These are phyloP conservation scores for Leiothrix lutea DNA, from an alignment of 2,113 vertebrate genomes.

Conservation along the genomic window DNA sequence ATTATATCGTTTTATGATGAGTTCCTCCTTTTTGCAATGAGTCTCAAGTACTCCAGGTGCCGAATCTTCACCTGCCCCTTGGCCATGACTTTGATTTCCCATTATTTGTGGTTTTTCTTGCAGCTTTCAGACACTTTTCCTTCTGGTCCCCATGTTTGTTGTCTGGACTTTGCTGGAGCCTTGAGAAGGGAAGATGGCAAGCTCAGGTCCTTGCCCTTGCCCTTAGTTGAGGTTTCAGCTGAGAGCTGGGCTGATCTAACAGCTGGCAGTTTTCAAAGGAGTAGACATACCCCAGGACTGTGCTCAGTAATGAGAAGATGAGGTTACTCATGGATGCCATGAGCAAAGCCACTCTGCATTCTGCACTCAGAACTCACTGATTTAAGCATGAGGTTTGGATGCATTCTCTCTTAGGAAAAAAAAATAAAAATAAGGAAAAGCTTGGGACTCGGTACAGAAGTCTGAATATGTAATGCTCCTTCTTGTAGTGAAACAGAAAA, in stretches of 20 bases:
- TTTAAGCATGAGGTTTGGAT: background rate
- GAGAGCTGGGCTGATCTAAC: background rate
- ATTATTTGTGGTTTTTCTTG: background rate
- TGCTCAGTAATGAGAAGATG: background rate
- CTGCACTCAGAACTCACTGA: background rate
- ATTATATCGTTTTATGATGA: background rate
- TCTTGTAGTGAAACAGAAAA: background rate
- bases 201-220: background rate
- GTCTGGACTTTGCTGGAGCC: background rate
- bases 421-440: background rate
- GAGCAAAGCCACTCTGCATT: background rate
- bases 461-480: background rate
- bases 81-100: background rate
- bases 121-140: background rate
- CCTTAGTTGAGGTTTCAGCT: background rate
- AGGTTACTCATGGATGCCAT: background rate
- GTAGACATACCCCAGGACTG: rapidly evolving
- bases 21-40: background rate
- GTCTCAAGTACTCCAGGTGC: no score
- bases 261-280: background rate
- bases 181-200: background rate
- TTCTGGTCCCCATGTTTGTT: background rate
- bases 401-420: background rate
- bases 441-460: background rate
- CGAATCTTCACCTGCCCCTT: background rate